These are phyloP conservation scores for Pogonognathellus flavescens DNA, from an alignment of 1,140 invertebrate genomes.

Conservation along the genomic window DNA sequence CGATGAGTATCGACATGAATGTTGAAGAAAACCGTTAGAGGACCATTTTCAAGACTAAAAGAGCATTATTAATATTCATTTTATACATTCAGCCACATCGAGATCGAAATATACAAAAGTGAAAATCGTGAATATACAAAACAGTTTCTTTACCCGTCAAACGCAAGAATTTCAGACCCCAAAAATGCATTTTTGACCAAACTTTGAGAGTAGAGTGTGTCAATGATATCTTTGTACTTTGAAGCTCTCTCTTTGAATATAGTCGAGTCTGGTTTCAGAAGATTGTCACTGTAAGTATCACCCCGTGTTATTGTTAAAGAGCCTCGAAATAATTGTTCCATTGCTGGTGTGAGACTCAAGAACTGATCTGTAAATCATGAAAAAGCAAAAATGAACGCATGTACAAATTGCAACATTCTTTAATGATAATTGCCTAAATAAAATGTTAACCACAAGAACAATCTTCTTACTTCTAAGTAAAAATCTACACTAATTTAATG, in stretches of 20 bases:
- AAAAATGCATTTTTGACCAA: conserved; percentile 79
- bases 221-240: conserved; percentile 81
- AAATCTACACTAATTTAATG: no score
- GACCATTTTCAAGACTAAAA: conserved; percentile 61
- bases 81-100: no score
- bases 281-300: conserved; percentile 76
- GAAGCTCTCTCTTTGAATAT: conserved; percentile 78
- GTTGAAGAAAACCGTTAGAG: conserved; percentile 66
- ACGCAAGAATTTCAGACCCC: conserved; percentile 79
- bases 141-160: conserved; percentile 79
- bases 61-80: no score
- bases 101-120: no score
- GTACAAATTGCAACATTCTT: neutral
- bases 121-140: conserved; percentile 9
- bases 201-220: conserved; percentile 77
- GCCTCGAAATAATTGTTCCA: conserved; percentile 84
- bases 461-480: no score
- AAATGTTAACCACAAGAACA: no score
- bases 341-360: conserved; percentile 80
- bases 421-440: no score
- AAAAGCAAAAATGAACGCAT: conserved; percentile 63
- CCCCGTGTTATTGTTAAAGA: conserved; percentile 78
- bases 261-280: conserved; percentile 74
- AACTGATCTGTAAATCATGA: conserved; percentile 80
- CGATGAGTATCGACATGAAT: conserved; percentile 65